Conservation (phyloP, 1,140 invertebrate species). For the Drosophila melanica region DNA sequence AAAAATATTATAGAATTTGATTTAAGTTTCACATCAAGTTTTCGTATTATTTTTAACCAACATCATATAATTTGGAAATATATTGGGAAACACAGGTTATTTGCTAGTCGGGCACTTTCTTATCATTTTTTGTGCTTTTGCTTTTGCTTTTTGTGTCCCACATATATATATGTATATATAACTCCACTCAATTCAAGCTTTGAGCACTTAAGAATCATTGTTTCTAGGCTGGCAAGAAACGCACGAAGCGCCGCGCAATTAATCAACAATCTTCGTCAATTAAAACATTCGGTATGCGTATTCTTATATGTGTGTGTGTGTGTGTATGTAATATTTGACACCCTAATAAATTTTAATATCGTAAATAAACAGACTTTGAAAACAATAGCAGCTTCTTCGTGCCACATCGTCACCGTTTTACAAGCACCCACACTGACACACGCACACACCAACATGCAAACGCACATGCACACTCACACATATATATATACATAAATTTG, state of each 20-base stretch:
- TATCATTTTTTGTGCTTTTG: no score
- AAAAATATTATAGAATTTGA: no score
- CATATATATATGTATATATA: no score
- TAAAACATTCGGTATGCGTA: not conserved
- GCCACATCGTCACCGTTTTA: conserved; percentile 1
- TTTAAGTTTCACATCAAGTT: no score
- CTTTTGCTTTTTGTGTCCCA: no score
- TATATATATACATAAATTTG: no score
- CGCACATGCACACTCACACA: not conserved
- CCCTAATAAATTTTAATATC: not conserved
- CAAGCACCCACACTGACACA: not conserved
- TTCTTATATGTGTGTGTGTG: not conserved
- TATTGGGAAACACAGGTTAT: no score
- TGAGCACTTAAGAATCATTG: not conserved
- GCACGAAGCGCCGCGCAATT: not conserved
- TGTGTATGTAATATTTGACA: not conserved
- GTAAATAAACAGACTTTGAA: not conserved
- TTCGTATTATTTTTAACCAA: no score
- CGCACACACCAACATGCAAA: not conserved
- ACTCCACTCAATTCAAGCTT: not conserved
- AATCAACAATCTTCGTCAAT: not conserved
- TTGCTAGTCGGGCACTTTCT: no score
- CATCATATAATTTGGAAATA: no score
- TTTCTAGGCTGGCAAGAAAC: not conserved
- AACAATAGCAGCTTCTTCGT: not conserved